Evolutionary conservation across 1,140 invertebrate genomes (phyloP).

Genomic region (Propsilocerus akamusi): DNA sequence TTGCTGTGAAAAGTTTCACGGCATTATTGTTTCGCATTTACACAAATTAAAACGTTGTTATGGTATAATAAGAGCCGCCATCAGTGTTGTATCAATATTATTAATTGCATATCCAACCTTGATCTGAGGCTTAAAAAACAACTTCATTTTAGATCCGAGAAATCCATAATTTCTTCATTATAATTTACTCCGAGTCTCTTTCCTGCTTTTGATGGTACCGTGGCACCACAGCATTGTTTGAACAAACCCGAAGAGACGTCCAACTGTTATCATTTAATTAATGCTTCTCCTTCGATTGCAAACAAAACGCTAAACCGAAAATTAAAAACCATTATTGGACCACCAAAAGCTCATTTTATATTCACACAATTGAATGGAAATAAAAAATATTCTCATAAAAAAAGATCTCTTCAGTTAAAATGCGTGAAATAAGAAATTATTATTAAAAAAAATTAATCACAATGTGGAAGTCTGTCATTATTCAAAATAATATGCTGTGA

Average conservation of each 20-base stretch:
- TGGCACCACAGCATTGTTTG: not conserved
- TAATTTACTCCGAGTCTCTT: not conserved
- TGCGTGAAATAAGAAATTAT: constrained; percentile 2
- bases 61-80: not conserved
- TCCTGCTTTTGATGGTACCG: not conserved
- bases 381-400: not conserved
- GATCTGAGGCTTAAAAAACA: too few relatives aligned
- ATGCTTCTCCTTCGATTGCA: not conserved
- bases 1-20: too few relatives aligned
- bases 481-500: not conserved
- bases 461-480: not conserved
- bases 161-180: not conserved
- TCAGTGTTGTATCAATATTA: not conserved
- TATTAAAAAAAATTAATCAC: too few relatives aligned
- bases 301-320: not conserved
- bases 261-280: constrained; percentile 4
- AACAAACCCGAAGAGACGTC: not conserved
- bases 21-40: too few relatives aligned
- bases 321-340: not conserved
- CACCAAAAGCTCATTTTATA: not conserved
- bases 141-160: too few relatives aligned
- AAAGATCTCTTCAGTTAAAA: not conserved
- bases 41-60: too few relatives aligned
- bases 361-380: not conserved
- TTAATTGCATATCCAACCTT: too few relatives aligned